phyloP scores from a whole-genome alignment of 2,113 vertebrate genomes.

The Xiphias gladius region DNA sequence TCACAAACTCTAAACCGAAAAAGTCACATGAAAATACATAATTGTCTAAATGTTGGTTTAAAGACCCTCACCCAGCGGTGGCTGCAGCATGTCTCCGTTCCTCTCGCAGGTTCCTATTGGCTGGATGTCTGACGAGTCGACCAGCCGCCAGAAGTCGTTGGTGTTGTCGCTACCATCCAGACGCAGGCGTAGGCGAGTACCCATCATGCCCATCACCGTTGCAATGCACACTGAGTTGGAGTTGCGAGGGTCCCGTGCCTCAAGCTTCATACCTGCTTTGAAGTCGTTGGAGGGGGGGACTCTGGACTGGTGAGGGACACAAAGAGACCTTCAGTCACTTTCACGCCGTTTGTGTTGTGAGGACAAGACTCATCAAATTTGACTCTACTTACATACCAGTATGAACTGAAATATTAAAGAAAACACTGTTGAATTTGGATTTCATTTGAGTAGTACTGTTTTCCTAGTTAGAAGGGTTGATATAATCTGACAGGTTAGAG shows the following conservation, averaged over 20 bases:
- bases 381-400: background rate
- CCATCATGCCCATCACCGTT: conserved; percentile 93
- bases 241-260: conserved; percentile 94
- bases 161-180: conserved; percentile 96
- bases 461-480: no score
- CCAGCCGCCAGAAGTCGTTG: conserved; percentile 97
- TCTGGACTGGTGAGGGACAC: conserved; percentile 86
- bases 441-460: background rate
- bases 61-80: conserved; percentile 90
- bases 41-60: background rate
- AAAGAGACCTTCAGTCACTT: conserved; percentile 14
- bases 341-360: background rate
- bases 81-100: conserved; percentile 95
- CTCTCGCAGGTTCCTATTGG: conserved; percentile 96
- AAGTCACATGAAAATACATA: background rate
- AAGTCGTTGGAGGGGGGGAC: conserved; percentile 93
- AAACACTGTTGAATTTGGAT: background rate
- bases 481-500: background rate
- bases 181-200: conserved; percentile 90
- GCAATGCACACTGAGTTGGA: conserved; percentile 94
- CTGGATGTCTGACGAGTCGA: conserved; percentile 95
- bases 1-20: background rate
- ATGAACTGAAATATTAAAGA: background rate
- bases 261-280: conserved; percentile 96
- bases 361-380: background rate